Base-by-base conservation (phyloP, 2,797 vertebrate species). In the Dicrostonyx torquatus region DNA sequence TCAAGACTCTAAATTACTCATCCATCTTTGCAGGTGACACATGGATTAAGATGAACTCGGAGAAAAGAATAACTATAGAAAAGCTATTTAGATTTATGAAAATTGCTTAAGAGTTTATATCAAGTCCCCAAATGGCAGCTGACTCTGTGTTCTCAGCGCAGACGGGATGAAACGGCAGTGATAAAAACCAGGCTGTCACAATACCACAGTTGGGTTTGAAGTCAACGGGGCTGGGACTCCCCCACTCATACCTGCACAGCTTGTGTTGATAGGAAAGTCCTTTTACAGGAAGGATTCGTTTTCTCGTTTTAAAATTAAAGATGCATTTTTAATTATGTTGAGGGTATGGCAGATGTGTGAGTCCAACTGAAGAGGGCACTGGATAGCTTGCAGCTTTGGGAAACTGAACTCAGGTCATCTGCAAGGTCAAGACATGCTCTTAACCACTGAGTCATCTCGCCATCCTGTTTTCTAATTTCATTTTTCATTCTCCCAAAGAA, bases 81-180 rank as follows among this genome's bases (percentile, higher is more conserved):
- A 66, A 97, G 90, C 95, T 93, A 97, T 95, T 91, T 94, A 95
- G 95, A 95, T 96, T 94, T 97, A 92, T 95, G 90, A 95, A 97
- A 94, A 95, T 91, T 13, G 2, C 75, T 4, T 31, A 78, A 85
- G 86, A 79, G 82, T 75, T 95, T 91, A 58, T 12, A 64, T 55
- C 93, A 77, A 80, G 75, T 94, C 76, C 58, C 94, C 22, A 78
- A 68, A 50, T 86, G 70, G 89, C 73, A 83, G 60, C 85, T 73
- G 64, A 40, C 75, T 95, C 37, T 91, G 29, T 95, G 91, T 87
- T 73, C 85, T 75, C 20, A 14, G 73, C 37, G 31, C 76, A 58
- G 87, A 31, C 82, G 75, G 88, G 87, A 31, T 13, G 29, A 31
- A 55, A 40, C 2, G 50, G 87, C 18, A 53, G 40, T n/a, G 66